Conservation (phyloP, 1,140 invertebrate species). For the Lordiphosa clarofinis region DNA sequence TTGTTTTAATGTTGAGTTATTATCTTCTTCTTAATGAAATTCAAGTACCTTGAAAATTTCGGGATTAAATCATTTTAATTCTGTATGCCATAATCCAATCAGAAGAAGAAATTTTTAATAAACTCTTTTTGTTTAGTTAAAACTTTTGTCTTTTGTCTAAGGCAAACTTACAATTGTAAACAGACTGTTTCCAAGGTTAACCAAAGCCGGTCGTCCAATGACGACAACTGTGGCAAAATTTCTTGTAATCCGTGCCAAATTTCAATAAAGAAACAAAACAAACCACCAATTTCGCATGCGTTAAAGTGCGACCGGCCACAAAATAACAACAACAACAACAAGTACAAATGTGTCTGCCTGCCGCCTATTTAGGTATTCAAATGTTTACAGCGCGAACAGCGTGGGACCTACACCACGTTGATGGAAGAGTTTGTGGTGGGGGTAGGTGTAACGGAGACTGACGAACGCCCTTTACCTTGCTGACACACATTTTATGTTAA, state of each 20-base stretch:
- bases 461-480: conserved; percentile 74
- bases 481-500: conserved; percentile 77
- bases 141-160: no score
- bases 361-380: conserved; percentile 70
- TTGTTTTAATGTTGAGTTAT: no score
- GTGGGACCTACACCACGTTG: conserved; percentile 18
- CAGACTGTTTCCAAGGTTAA: conserved; percentile 46
- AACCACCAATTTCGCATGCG: conserved; percentile 63
- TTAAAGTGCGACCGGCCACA: conserved; percentile 16
- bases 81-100: no score
- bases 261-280: conserved; percentile 58
- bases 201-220: conserved; percentile 18
- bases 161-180: no score
- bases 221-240: conserved; percentile 14
- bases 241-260: conserved; percentile 49
- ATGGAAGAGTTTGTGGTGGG: not conserved
- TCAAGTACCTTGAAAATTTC: no score
- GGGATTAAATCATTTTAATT: no score
- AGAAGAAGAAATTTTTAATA: no score
- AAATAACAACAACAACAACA: conserved; percentile 21
- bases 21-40: no score
- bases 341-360: conserved; percentile 36
- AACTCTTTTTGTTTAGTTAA: no score
- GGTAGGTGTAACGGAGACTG: not conserved
- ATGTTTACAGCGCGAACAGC: conserved; percentile 61